These are phyloP conservation scores for Poecilobothrus nobilitatus DNA, from an alignment of 2,888 invertebrate species.

Conservation along the genomic window DNA sequence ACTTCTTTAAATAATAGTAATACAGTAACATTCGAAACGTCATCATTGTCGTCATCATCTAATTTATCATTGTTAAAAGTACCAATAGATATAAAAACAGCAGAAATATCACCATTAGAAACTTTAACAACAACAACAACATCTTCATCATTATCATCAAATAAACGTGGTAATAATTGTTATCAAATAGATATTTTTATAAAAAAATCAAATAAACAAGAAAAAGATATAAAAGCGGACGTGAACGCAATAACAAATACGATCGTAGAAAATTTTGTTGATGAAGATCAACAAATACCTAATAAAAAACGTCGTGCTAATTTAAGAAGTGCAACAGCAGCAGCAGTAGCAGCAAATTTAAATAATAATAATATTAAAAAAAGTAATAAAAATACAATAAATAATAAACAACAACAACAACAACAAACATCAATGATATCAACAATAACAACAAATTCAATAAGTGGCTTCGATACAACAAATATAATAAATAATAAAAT, in stretches of 20 bases:
- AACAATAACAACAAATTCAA: background rate
- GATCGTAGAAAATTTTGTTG: background rate
- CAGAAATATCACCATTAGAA: background rate
- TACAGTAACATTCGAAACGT: background rate
- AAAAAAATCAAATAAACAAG: background rate
- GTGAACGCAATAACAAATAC: background rate
- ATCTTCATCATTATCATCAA: too few relatives aligned
- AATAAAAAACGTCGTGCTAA: background rate
- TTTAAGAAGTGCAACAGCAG: background rate
- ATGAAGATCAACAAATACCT: background rate
- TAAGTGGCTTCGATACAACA: background rate
- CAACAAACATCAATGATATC: background rate
- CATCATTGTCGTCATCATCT: background rate
- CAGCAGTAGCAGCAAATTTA: background rate
- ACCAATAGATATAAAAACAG: background rate
- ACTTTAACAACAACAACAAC: background rate
- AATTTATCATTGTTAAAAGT: too few relatives aligned
- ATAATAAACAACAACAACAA: background rate
- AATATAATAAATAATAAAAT: background rate
- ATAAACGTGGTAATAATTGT: background rate
- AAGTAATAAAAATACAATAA: background rate
- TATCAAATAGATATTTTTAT: background rate
- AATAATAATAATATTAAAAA: background rate
- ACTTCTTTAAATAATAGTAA: background rate
- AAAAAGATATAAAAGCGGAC: background rate